Base-by-base conservation (phyloP, 2,113 vertebrate species). In the Beaufortia kweichowensis region DNA sequence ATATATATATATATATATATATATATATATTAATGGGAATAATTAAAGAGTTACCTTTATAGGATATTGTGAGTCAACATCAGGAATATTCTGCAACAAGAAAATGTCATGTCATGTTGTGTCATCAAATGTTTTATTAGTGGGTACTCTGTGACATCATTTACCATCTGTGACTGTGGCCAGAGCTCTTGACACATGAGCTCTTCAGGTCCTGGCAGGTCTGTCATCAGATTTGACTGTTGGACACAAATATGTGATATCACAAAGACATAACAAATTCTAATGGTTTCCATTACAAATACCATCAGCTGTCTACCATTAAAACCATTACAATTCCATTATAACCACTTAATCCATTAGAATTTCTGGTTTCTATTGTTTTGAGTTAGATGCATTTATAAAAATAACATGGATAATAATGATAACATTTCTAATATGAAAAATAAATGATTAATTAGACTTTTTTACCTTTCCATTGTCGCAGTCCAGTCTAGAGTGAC, bases 21-120 rank as follows among this genome's bases (percentile, higher is more conserved):
- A n/a, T n/a, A n/a, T n/a, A n/a, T n/a, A n/a, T n/a, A n/a, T n/a
- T n/a, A n/a, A n/a, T n/a, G n/a, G n/a, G n/a, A n/a, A n/a, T n/a
- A n/a, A n/a, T n/a, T n/a, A n/a, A n/a, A n/a, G n/a, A n/a, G n/a
- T 78, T 77, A 83, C 81, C 77, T 77, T 46, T 24, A 41, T 14
- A 46, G 35, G n/a, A 67, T 62, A 60, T 35, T 39, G 39, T 29
- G 63, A 77, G 33, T 78, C 60, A 83, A 77, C 26, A 59, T 77
- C 68, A 39, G 39, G 39, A 4, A 77, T 57, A 41, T 55, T 24
- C 81, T 83, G 81, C 48, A 83, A 77, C 21, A 56, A 14, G 57
- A 75, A 59, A 33, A 3, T 15, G 6, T 74, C 17, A 61, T n/a
- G 39, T 31, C 53, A 31, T 61, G 15, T n/a, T 31, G 35, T 48